Evolutionary conservation across 2,888 invertebrate species (phyloP), one percentile per base, ranked within the genome.

Genomic region (Drosophila koepferae): DNA sequence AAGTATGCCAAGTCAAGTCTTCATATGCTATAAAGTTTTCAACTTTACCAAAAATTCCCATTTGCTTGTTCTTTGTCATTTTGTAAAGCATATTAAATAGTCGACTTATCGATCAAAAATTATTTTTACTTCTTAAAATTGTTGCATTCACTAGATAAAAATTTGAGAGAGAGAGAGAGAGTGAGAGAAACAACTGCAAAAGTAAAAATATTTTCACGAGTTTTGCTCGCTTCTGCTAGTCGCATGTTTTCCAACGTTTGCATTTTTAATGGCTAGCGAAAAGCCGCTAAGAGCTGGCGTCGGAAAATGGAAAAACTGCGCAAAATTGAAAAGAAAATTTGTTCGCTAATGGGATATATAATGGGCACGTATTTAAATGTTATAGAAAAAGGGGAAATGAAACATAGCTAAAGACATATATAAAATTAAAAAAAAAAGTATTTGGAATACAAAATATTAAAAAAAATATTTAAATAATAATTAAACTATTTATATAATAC

Each of bases 131-230:
- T 38, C 63, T 61, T 58, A 54, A 84, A 77, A 64, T 74, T 80
- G 55, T 68, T 73, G 61, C 64, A 43, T 48, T 77, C 46, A 58
- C 63, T 54, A 58, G 49, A n/a, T n/a, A n/a, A 12, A 41, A 41
- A 18, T n/a, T 23, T 14, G 20, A 23, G 41, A 1, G 36, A 12
- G 36, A 14, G 16, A 14, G 34, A 5, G 36, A 10, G 36, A 12
- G 14, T n/a, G n/a, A n/a, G n/a, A n/a, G n/a, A n/a, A 18, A 16
- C 5, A 23, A 38, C 46, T 40, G 70, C 18, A 55, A 16, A 72
- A 81, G 62, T 55, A 23, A 54, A 81, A 82, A 77, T 77, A 77
- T 77, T 74, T 71, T 70, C 71, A 63, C 41, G 31, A 38, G 49
- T 48, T 63, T 70, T 14, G 23, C 54, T 60, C 43, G 49, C 53